Conservation (phyloP, 1,140 invertebrate genomes). For the Paralvinella palmiformis region DNA sequence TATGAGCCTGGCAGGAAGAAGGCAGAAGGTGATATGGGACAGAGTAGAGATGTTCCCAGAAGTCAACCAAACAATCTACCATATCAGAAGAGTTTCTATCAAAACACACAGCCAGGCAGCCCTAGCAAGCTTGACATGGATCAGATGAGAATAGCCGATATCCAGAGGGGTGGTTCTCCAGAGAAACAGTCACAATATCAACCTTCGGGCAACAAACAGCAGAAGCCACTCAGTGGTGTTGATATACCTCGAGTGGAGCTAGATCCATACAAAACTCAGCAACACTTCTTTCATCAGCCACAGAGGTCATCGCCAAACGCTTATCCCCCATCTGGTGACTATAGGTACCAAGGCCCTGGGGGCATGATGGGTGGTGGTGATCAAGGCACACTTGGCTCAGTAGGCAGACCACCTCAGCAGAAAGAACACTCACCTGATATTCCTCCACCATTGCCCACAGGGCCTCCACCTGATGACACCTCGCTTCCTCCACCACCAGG, state of each 20-base stretch:
- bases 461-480: conserved; percentile 27
- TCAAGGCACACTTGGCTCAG: background rate
- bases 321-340: background rate
- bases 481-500: conserved; percentile 37
- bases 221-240: no score
- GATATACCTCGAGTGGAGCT: no score
- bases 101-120: conserved; percentile 36
- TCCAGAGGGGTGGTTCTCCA: no score
- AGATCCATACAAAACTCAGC: no score
- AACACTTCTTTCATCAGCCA: background rate
- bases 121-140: no score
- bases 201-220: no score
- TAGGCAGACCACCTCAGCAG: background rate
- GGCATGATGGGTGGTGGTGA: background rate
- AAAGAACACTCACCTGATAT: conserved; percentile 10
- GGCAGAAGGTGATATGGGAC: no score
- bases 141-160: no score
- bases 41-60: conserved; percentile 4
- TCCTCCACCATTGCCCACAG: conserved; percentile 26
- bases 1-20: no score
- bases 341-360: background rate
- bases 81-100: conserved; percentile 37
- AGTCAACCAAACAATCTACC: background rate
- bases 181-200: no score
- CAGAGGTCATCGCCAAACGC: background rate